Conservation (phyloP, 2,888 invertebrate genomes). For the Luperina nickerlii region DNA sequence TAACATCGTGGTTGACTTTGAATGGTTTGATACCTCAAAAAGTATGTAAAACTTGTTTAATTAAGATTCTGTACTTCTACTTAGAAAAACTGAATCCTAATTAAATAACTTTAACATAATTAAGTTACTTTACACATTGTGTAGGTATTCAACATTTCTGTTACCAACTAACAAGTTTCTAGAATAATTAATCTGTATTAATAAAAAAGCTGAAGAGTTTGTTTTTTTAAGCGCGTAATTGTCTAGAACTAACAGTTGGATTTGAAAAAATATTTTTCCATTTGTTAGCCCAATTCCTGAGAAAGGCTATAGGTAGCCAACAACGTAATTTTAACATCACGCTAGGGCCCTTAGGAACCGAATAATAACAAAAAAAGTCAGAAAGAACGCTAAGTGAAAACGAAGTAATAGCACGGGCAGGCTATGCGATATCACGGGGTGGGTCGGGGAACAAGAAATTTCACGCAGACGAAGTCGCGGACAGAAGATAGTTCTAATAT, state of each 20-base stretch:
- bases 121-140: background rate
- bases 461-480: background rate
- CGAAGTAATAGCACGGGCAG: background rate
- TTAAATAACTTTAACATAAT: slow-evolving; percentile 5
- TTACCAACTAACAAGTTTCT: background rate
- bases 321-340: background rate
- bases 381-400: background rate
- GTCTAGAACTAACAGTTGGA: background rate
- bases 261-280: background rate
- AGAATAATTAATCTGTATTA: background rate
- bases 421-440: background rate
- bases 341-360: background rate
- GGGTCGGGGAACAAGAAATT: too few relatives aligned
- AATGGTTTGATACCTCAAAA: slow-evolving; percentile 5
- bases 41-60: background rate
- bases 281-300: background rate
- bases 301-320: background rate
- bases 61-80: background rate
- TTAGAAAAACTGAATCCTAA: slow-evolving; percentile 1
- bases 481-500: background rate
- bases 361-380: background rate
- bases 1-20: background rate
- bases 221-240: background rate
- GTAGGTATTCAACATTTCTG: background rate
- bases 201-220: background rate